These are phyloP conservation scores for Sminthurides aquaticus DNA, from an alignment of 2,888 invertebrate genomes.

Conservation along the genomic window DNA sequence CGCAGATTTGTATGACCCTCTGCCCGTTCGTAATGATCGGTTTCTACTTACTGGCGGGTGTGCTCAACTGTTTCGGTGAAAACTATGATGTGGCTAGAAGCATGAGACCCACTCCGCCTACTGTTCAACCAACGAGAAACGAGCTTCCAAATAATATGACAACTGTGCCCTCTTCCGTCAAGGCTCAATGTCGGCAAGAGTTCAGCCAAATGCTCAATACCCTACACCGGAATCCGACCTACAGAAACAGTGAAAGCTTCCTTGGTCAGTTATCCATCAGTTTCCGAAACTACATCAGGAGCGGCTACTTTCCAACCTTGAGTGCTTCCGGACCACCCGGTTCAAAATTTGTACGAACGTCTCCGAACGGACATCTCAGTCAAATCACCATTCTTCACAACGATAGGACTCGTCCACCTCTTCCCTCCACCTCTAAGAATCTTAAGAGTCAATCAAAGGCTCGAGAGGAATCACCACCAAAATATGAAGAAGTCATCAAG, in stretches of 20 bases:
- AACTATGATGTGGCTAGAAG: not conserved
- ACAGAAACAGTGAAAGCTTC: constrained; percentile 7
- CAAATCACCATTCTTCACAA: not conserved
- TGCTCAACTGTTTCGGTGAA: not conserved
- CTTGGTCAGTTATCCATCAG: not conserved
- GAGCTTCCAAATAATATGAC: not conserved
- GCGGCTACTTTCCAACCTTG: constrained; percentile 7
- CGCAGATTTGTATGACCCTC: not conserved
- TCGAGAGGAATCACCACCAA: not conserved
- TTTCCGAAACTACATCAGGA: constrained; percentile 12
- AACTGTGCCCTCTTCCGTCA: not conserved
- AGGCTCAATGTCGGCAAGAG: not conserved
- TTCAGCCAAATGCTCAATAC: not conserved
- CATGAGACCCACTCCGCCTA: not conserved
- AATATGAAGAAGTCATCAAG: not conserved
- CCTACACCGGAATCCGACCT: not conserved
- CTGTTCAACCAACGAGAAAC: not conserved
- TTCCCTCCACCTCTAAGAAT: not conserved
- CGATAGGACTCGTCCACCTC: not conserved
- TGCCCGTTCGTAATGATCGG: not conserved
- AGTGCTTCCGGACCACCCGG: not conserved
- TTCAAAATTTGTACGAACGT: not conserved
- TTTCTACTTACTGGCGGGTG: not conserved
- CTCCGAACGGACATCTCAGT: not conserved
- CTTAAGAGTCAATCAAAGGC: not conserved